phyloP scores from a whole-genome alignment of 2,113 vertebrate genomes.

The Austrofundulus limnaeus region DNA sequence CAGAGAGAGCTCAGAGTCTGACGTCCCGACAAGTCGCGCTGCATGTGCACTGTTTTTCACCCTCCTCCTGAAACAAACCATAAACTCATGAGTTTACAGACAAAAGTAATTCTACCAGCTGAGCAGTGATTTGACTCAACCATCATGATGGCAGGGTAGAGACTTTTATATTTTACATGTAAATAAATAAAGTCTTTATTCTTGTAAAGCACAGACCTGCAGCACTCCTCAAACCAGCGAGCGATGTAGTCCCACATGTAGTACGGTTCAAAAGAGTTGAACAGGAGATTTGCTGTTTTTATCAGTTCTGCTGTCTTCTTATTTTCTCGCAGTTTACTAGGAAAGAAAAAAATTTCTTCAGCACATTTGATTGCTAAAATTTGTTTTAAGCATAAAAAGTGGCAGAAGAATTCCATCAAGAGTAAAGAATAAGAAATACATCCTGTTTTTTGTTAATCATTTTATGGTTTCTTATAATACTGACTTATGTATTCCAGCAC shows the following conservation, averaged over 20 bases:
- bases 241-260: slow-evolving; percentile 99
- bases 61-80: slow-evolving; percentile 81
- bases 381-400: neutral
- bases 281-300: slow-evolving; percentile 98
- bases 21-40: slow-evolving; percentile 71
- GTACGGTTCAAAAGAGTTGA: slow-evolving; percentile 98
- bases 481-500: no score
- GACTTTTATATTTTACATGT: no score
- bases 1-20: slow-evolving; percentile 84
- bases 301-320: slow-evolving; percentile 98
- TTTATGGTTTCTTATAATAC: no score
- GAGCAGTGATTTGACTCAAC: neutral
- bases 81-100: neutral
- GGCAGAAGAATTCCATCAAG: neutral
- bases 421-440: neutral
- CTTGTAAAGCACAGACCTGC: slow-evolving; percentile 82
- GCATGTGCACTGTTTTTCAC: slow-evolving; percentile 79
- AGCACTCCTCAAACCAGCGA: slow-evolving; percentile 98
- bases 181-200: no score
- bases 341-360: slow-evolving; percentile 24
- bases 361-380: neutral
- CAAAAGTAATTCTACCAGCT: neutral
- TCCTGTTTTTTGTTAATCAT: no score
- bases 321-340: slow-evolving; percentile 95
- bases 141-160: no score